These are phyloP conservation scores for Penaeus chinensis DNA, from an alignment of 1,140 invertebrate genomes.

Conservation along the genomic window DNA sequence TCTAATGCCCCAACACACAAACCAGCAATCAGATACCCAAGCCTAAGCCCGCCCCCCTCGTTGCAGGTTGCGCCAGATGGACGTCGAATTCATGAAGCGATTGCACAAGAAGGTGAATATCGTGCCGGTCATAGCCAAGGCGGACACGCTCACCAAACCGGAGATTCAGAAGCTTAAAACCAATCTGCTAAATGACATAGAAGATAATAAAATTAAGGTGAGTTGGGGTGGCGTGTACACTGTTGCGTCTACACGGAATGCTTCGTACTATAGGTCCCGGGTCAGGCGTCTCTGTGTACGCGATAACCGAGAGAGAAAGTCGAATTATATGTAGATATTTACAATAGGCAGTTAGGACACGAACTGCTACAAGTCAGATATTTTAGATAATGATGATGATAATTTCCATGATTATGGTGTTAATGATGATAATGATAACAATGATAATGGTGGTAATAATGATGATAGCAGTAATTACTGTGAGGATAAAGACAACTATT, in stretches of 20 bases:
- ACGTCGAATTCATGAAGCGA: constrained; percentile 75
- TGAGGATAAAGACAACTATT: not conserved
- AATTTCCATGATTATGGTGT: not conserved
- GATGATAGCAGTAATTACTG: not conserved
- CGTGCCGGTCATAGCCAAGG: constrained; percentile 76
- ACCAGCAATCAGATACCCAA: not conserved
- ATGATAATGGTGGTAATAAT: not conserved
- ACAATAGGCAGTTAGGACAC: too few relatives aligned
- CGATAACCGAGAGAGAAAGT: too few relatives aligned
- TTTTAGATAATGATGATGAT: not conserved
- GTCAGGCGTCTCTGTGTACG: too few relatives aligned
- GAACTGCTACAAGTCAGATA: too few relatives aligned
- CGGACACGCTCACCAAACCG: constrained; percentile 75
- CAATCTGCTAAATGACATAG: constrained; percentile 73
- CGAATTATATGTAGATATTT: too few relatives aligned
- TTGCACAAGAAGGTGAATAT: constrained; percentile 75
- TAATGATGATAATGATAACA: not conserved
- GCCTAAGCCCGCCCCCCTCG: constrained; percentile 43
- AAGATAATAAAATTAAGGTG: constrained; percentile 72
- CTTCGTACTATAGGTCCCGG: too few relatives aligned
- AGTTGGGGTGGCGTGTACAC: constrained; percentile 21
- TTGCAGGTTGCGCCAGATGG: constrained; percentile 72
- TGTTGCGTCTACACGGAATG: too few relatives aligned
- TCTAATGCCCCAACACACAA: not conserved
- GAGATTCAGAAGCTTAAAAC: constrained; percentile 90